Evolutionary conservation across 2,888 invertebrate genomes (phyloP).

Genomic region (Melolontha melolontha): DNA sequence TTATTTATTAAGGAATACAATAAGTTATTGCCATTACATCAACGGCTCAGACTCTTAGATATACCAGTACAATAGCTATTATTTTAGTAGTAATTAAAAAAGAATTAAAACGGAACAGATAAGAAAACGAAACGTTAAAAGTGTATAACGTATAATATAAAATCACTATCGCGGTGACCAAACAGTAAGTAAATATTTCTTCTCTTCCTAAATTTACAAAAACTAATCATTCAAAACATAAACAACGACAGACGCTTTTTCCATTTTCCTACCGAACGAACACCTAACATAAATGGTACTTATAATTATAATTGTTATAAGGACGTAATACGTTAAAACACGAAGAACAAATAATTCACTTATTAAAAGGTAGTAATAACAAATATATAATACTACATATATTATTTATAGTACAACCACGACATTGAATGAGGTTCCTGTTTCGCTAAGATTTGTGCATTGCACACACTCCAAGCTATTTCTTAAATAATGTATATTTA

Average conservation of each 20-base stretch:
- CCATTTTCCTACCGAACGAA: neutral
- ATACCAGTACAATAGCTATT: slow-evolving; percentile 59
- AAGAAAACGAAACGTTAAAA: neutral
- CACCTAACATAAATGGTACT: neutral
- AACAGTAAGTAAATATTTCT: too few relatives aligned
- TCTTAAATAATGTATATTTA: neutral
- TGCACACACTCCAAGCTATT: slow-evolving; percentile 17
- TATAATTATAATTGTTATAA: slow-evolving; percentile 12
- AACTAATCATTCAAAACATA: too few relatives aligned
- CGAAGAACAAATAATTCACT: slow-evolving; percentile 8
- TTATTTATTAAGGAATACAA: slow-evolving; percentile 60
- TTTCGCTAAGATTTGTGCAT: slow-evolving; percentile 26
- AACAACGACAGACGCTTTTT: too few relatives aligned
- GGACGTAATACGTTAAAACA: slow-evolving; percentile 12
- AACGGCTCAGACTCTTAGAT: slow-evolving; percentile 62
- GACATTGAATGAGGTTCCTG: slow-evolving; percentile 29
- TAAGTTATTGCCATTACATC: slow-evolving; percentile 60
- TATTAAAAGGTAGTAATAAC: slow-evolving; percentile 1
- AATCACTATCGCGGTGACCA: too few relatives aligned
- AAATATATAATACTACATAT: slow-evolving; percentile 10
- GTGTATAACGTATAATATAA: too few relatives aligned
- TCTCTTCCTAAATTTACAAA: too few relatives aligned
- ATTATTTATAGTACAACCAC: slow-evolving; percentile 20
- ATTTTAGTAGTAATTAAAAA: slow-evolving; percentile 54
- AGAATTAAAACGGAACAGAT: slow-evolving; percentile 50